Evolutionary conservation across 2,797 vertebrate genomes (phyloP), one percentile per base, ranked within the genome.

Genomic region (Salarias fasciatus): DNA sequence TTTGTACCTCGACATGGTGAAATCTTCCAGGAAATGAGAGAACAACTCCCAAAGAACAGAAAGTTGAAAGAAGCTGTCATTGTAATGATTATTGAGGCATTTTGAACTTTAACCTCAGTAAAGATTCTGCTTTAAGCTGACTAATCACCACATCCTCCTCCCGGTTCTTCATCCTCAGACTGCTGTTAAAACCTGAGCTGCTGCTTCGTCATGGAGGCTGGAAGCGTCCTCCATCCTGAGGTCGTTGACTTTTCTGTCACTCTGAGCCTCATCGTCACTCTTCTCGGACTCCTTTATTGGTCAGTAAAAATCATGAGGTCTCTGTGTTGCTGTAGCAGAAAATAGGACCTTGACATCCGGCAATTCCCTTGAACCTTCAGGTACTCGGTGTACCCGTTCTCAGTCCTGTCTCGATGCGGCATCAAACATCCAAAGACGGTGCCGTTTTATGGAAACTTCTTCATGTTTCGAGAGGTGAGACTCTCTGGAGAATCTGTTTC

Each of bases 361-460:
- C 38, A n/a, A 70, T 12, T 38, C 14, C 38, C 53, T 13, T 14
- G 47, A 8, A 53, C 24, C 31, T 67, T 8, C 58, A 98, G 97
- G 96, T 97, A 98, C 62, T 95, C 95, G 0, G 75, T 79, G 0
- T 93, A 91, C 33, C 92, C 94, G 0, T 98, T 93, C 85, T 95
- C 94, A 1, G 83, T 88, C 50, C 88, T 99, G 53, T 87, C 92
- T 61, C 83, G 80, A 75, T 87, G 88, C 88, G 96, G 95, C 60
- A 95, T 99, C 85, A 86, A 69, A 43, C 95, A 99, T 53, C 97
- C 97, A 50, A 93, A 93, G 62, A 93, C 96, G 3, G 18, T 88
- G 4, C 96, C 96, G 30, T 97, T 99, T 63, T 91, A 95, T 42
- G 97, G 97, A 58, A 99, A 99, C 84, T 55, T 98, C 38, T 91